Conservation (phyloP, 2,888 invertebrate species). For the Charanyca ferruginea region DNA sequence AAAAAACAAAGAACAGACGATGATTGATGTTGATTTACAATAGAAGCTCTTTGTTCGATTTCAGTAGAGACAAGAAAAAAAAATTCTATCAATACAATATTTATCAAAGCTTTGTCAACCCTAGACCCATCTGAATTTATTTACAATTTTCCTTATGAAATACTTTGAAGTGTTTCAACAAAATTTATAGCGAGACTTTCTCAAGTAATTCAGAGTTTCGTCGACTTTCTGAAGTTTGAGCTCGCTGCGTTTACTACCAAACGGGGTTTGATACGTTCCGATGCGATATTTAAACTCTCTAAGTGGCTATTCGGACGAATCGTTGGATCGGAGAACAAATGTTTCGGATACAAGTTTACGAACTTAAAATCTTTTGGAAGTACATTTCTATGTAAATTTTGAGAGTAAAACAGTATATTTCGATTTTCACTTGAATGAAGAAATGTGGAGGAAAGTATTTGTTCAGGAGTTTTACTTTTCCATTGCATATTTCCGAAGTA, state of each 20-base stretch:
- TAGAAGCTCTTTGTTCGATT: too few species aligned
- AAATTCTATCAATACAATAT: background rate
- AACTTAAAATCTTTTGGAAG: conserved; percentile 38
- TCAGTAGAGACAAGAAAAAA: too few species aligned
- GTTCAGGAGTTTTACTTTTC: background rate
- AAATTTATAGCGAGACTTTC: conserved; percentile 82
- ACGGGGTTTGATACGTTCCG: conserved; percentile 65
- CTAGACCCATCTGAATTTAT: conserved; percentile 72
- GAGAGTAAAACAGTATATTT: conserved; percentile 8
- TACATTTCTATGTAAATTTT: conserved; percentile 36
- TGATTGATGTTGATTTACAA: too few species aligned
- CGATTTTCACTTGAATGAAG: conserved; percentile 15
- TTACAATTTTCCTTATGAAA: conserved; percentile 86
- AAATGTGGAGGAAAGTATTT: background rate
- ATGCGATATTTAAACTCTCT: conserved; percentile 63
- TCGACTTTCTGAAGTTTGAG: conserved; percentile 61
- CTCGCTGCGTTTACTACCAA: conserved; percentile 59
- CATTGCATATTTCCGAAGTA: too few species aligned
- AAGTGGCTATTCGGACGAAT: conserved; percentile 54
- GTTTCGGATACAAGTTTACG: conserved; percentile 50
- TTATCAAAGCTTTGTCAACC: conserved; percentile 58
- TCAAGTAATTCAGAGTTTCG: conserved; percentile 79
- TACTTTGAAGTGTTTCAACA: conserved; percentile 78
- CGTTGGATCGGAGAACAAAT: conserved; percentile 34
- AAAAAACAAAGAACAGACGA: too few species aligned